Evolutionary conservation across 2,113 vertebrate genomes (phyloP).

Genomic region (Sylvietta virens): DNA sequence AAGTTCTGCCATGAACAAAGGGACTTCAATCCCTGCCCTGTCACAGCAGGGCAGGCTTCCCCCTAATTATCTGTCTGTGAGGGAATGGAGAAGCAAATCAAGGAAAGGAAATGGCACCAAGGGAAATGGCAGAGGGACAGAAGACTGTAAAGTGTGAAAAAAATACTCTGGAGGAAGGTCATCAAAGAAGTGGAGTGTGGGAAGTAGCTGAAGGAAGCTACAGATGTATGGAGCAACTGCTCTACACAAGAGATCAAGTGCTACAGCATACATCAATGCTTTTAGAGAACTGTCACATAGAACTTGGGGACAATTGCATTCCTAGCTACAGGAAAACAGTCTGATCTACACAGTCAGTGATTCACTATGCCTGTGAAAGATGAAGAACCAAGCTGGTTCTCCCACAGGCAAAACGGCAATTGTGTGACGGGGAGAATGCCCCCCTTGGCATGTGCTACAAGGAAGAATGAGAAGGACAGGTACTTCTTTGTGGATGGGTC

Average conservation of each 20-base stretch:
- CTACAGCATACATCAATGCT: background rate
- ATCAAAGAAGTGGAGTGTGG: background rate
- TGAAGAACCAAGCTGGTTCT: background rate
- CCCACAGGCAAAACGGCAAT: background rate
- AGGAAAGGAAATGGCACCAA: background rate
- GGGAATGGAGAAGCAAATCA: background rate
- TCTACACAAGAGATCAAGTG: background rate
- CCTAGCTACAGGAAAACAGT: background rate
- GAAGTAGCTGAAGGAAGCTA: background rate
- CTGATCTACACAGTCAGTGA: background rate
- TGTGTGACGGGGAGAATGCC: background rate
- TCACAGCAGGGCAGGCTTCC: background rate
- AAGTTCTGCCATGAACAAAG: background rate
- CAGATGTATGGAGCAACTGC: background rate
- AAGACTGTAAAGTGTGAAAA: background rate
- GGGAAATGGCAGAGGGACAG: background rate
- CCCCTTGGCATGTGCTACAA: background rate
- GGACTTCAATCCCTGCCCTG: background rate
- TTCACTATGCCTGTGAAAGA: background rate
- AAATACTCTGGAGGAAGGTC: background rate
- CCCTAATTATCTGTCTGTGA: background rate
- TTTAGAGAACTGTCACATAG: background rate
- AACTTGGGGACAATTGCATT: background rate
- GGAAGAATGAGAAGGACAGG: background rate
- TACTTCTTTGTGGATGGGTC: background rate